Base-by-base conservation (phyloP, 64 coral and sea anemone genomes). In the Anthopleura sola region DNA sequence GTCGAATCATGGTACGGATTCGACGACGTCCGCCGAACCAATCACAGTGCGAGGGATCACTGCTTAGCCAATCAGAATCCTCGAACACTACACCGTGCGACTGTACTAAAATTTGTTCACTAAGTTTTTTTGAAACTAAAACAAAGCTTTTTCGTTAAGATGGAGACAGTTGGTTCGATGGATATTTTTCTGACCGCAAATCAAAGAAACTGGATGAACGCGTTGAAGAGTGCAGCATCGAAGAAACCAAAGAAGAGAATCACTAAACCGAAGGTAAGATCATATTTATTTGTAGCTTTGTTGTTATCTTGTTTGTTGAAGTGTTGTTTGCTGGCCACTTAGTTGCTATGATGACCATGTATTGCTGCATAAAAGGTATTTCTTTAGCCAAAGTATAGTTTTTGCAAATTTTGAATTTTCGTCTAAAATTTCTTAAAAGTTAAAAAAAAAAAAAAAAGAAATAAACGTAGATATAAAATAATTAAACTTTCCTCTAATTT, bases 151-250 rank as follows among this genome's bases (percentile, higher is more conserved):
- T 37, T n/a, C 5, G 20, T 16, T 79, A 54, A 91, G 89, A 91
- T 91, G 89, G 89, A 91, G 28, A 55, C 85, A 4, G 84, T 57
- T 31, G 89, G 89, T 4, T 91, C 89, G 6, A 80, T 91, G 55
- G 68, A 91, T 24, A 75, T 91, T 24, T 85, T 91, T 33, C 83
- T 91, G 13, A 91, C 89, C 36, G 57, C 83, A 49, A 91, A 66
- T 29, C 89, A 91, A 75, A 60, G 89, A 68, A 86, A 85, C 48
- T 91, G 89, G 89, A 91, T 91, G 89, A 91, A 91, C 31, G 84
- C 89, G 12, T 54, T 91, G 0, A 91, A 86, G 74, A 91, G 85
- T 50, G 89, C 89, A 4, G 89, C 89, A 15, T 32, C 89, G 12
- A 91, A 86, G 12, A 91, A 91, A 64, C 89, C 89, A 3, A 86